Conservation (phyloP, 2,888 invertebrate genomes). For the Nebria brevicollis region DNA sequence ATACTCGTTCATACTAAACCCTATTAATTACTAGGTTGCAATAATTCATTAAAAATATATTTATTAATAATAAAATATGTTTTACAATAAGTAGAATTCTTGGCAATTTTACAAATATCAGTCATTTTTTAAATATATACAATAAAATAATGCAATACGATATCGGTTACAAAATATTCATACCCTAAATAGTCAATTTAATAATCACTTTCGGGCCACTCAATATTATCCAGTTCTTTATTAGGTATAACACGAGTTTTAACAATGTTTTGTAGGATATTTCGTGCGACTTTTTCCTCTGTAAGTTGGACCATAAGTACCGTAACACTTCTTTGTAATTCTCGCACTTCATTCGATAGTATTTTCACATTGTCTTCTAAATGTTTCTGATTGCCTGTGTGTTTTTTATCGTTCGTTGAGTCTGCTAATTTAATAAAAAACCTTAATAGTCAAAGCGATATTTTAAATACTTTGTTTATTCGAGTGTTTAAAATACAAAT, state of each 20-base stretch:
- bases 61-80: slow-evolving; percentile 10
- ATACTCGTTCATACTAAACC: not conserved
- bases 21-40: not conserved
- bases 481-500: slow-evolving; percentile 1
- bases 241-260: slow-evolving; percentile 55
- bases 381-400: slow-evolving; percentile 26
- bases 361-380: slow-evolving; percentile 51
- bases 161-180: too few relatives aligned
- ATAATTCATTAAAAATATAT: not conserved
- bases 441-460: not conserved
- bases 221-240: slow-evolving; percentile 59
- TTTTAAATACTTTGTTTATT: slow-evolving; percentile 4
- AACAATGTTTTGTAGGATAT: slow-evolving; percentile 57
- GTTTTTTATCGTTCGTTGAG: slow-evolving; percentile 21
- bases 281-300: slow-evolving; percentile 60
- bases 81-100: slow-evolving; percentile 18
- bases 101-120: slow-evolving; percentile 14
- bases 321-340: slow-evolving; percentile 59
- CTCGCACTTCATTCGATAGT: slow-evolving; percentile 54
- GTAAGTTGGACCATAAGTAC: slow-evolving; percentile 58
- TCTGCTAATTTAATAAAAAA: slow-evolving; percentile 26
- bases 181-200: not conserved
- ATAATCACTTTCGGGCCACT: slow-evolving; percentile 56
- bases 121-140: slow-evolving; percentile 15
- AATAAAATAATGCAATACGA: not conserved